These are phyloP conservation scores for Glareola pratincola DNA, from an alignment of 2,113 vertebrate genomes.

Conservation along the genomic window DNA sequence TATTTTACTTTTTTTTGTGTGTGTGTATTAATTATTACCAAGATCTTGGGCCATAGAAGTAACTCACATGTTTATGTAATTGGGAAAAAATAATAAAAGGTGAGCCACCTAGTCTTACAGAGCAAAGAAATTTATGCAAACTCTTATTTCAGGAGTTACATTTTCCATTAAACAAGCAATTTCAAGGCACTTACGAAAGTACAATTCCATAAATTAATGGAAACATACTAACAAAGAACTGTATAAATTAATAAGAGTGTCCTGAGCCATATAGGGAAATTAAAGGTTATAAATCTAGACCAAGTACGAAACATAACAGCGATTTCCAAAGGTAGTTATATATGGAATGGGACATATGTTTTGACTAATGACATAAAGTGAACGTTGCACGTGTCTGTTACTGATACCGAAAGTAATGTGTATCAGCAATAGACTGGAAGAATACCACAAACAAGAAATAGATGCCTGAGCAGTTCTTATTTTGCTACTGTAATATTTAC, in stretches of 20 bases:
- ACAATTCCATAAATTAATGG: not conserved
- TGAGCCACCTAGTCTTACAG: not conserved
- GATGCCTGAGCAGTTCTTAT: not conserved
- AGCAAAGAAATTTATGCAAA: not conserved
- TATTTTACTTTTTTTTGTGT: not conserved
- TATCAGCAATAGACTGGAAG: not conserved
- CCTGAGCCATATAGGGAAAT: not conserved
- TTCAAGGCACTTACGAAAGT: not conserved
- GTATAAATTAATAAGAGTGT: not conserved
- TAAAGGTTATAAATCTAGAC: slow-evolving; percentile 12
- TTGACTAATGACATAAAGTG: not conserved
- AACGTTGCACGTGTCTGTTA: not conserved
- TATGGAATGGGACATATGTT: not conserved
- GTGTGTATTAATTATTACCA: not conserved
- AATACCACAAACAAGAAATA: not conserved
- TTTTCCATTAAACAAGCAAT: slow-evolving; percentile 15
- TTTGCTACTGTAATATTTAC: not conserved
- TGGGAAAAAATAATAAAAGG: not conserved
- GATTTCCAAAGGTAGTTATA: not conserved
- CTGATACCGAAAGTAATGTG: not conserved
- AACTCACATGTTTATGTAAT: not conserved
- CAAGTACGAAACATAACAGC: not conserved
- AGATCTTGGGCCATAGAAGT: not conserved
- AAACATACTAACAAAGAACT: not conserved
- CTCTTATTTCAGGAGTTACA: not conserved